Percentiles rank a stretch among this genome's conserved stretches.
These are phyloP conservation scores for Lepus oiostolus DNA, from an alignment of 2,797 vertebrate genomes.

Conservation along the genomic window DNA sequence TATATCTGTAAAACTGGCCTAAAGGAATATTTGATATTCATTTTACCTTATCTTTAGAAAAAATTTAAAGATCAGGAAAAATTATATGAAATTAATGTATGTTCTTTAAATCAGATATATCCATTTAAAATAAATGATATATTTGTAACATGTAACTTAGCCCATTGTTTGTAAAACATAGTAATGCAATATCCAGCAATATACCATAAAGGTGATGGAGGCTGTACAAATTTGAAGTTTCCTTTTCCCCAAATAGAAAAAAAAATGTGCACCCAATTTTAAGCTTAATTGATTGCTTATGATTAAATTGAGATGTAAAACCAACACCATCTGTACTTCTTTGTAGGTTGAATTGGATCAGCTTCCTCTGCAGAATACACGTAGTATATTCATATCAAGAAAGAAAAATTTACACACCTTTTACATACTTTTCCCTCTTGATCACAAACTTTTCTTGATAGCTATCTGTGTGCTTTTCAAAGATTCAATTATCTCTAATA, in stretches of 20 bases:
- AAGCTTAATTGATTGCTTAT: neutral
- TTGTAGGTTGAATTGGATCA: neutral
- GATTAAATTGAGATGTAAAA: slow-evolving; percentile 16
- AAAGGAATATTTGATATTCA: neutral
- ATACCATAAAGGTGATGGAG: neutral
- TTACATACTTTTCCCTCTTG: neutral
- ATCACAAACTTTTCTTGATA: neutral
- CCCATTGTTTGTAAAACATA: neutral
- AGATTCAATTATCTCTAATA: neutral
- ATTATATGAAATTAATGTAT: neutral
- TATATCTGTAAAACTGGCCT: neutral
- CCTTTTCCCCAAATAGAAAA: neutral
- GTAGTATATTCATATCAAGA: neutral
- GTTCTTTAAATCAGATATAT: neutral
- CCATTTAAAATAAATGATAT: neutral
- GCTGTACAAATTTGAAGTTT: neutral
- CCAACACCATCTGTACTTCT: neutral
- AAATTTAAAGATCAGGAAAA: too few relatives aligned
- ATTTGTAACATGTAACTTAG: neutral
- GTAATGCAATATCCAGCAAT: neutral
- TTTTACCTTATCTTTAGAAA: neutral
- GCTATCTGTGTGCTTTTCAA: neutral
- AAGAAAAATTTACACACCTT: neutral
- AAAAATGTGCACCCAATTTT: neutral
- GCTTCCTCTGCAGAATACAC: neutral